Base-by-base conservation (phyloP, 2,113 vertebrate genomes). In the Pseudorasbora parva region DNA sequence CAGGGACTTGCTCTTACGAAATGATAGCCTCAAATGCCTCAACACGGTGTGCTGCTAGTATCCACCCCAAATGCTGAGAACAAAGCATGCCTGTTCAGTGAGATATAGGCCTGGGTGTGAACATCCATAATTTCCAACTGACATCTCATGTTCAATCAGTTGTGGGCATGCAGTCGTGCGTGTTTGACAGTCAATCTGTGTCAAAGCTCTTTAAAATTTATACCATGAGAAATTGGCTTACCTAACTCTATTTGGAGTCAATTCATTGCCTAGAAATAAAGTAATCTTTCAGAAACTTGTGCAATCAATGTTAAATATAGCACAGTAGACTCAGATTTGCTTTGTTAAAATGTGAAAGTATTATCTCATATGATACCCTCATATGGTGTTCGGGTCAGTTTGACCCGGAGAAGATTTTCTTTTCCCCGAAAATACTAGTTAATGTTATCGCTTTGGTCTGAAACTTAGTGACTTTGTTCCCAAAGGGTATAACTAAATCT, bases 51-150 rank as follows among this genome's bases (percentile, higher is more conserved):
- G 27, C 78, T n/a, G 30, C 23, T 51, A 47, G 37, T 62, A 21
- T 62, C 57, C 23, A 49, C 59, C 77, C 77, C 15, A 59, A 78
- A 59, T 11, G 62, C 54, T 51, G 27, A 54, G 15, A 62, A 72
- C 62, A 77, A 75, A 68, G 47, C 75, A 43, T 72, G 43, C 23
- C 6, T 73, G 81, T 78, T 71, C 62, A 33, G 51, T 43, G 23
- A 77, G 12, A 69, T 75, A 69, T 75, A 45, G 25, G 27, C n/a
- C 0, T 27, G 56, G 66, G 76, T 23, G 81, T 79, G 81, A 72
- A 37, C 60, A 47, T 59, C 8, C 2, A 47, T 3, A 41, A 47
- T 23, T 23, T 41, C 3, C 19, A 25, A 30, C 47, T 69, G 84
- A 68, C 71, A 66, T 8, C 4, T 45, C 51, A 60, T 8, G 73